A percentile compares a stretch with the other conserved stretches of the same genome.
Conservation (phyloP, 2,888 invertebrate species). For the Eremobia ochroleuca region DNA sequence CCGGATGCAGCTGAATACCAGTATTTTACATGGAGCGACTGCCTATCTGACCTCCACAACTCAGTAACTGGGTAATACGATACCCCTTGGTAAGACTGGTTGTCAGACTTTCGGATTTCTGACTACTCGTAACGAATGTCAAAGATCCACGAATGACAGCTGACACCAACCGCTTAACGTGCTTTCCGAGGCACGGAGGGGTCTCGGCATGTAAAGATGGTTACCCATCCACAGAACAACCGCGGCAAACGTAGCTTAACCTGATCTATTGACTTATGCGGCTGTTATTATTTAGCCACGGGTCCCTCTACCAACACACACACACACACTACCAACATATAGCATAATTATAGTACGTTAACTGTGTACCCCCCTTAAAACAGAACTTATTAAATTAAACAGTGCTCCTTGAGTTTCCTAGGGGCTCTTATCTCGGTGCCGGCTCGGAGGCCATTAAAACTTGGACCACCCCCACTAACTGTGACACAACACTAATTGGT, state of each 20-base stretch:
- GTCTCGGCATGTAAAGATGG: too few species aligned
- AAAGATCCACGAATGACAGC: not conserved
- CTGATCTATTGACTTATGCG: not conserved
- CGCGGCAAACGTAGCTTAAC: not conserved
- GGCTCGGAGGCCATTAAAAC: slow-evolving; percentile 78
- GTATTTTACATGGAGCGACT: too few species aligned
- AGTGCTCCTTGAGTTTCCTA: slow-evolving; percentile 73
- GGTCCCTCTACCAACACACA: not conserved
- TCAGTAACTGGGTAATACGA: not conserved
- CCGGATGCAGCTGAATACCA: too few species aligned
- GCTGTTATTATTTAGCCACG: not conserved
- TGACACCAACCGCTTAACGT: not conserved
- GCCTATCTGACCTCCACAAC: too few species aligned
- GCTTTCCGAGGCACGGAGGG: not conserved
- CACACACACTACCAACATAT: slow-evolving; percentile 22
- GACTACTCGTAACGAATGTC: not conserved
- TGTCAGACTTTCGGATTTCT: not conserved
- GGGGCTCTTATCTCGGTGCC: slow-evolving; percentile 76
- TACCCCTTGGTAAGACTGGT: not conserved
- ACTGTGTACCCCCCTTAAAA: slow-evolving; percentile 66
- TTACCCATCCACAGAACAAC: not conserved
- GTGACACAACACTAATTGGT: slow-evolving; percentile 81
- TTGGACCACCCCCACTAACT: slow-evolving; percentile 74
- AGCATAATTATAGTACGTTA: slow-evolving; percentile 57
- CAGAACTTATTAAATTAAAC: slow-evolving; percentile 78